A percentile compares a stretch with the other conserved stretches of the same genome.
phyloP scores from a whole-genome alignment of 2,797 vertebrate genomes.

The Phoxinus dragarum region DNA sequence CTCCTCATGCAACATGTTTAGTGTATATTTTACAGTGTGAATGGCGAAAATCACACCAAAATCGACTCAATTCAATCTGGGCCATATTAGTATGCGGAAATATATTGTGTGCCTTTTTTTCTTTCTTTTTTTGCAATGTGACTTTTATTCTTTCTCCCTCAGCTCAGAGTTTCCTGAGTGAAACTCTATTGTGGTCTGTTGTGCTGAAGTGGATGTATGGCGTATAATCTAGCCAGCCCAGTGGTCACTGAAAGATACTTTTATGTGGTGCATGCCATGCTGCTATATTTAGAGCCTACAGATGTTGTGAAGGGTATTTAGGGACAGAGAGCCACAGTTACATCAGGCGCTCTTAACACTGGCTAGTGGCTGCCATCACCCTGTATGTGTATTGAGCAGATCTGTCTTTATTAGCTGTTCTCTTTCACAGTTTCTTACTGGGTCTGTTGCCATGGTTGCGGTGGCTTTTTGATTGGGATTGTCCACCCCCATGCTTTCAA shows the following conservation, averaged over 20 bases:
- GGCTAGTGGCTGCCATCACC: slow-evolving; percentile 19
- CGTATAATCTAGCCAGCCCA: neutral
- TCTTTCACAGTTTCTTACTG: slow-evolving; percentile 55
- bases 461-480: slow-evolving; percentile 60
- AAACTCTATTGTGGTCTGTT: neutral
- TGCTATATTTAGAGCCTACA: slow-evolving; percentile 51
- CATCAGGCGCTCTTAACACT: slow-evolving; percentile 38
- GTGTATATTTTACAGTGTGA: neutral
- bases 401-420: slow-evolving; percentile 56
- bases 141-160: neutral
- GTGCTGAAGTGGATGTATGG: neutral
- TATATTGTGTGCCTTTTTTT: neutral
- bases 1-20: neutral
- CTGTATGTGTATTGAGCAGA: slow-evolving; percentile 25
- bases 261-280: neutral
- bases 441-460: slow-evolving; percentile 68
- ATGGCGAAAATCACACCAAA: neutral
- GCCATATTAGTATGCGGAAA: neutral
- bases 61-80: neutral
- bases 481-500: slow-evolving; percentile 47
- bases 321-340: slow-evolving; percentile 40
- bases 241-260: slow-evolving; percentile 26
- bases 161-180: neutral
- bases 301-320: slow-evolving; percentile 38
- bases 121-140: neutral